phyloP scores from a whole-genome alignment of 2,797 vertebrate species.

The Halcyon badia region DNA sequence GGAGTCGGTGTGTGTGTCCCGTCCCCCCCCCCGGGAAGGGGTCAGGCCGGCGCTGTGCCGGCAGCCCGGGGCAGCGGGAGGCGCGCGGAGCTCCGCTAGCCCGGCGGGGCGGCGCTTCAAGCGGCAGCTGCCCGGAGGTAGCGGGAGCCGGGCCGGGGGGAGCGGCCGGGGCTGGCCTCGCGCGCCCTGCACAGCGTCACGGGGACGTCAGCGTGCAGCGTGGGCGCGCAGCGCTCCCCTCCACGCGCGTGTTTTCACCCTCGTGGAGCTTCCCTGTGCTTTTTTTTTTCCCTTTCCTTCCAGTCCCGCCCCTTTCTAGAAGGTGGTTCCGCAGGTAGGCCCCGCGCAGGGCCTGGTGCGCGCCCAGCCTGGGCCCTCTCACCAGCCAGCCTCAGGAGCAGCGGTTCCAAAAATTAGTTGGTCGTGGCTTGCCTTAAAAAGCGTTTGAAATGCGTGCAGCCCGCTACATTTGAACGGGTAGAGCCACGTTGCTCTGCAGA shows the following conservation, averaged over 20 bases:
- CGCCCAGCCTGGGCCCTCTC: accelerated
- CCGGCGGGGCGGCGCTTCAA: accelerated
- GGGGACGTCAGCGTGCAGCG: accelerated
- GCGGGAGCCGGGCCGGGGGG: accelerated
- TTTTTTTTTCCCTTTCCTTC: accelerated
- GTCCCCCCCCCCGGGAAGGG: no score
- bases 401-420: no score
- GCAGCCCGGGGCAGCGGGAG: not conserved
- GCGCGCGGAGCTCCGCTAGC: not conserved
- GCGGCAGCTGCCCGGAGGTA: not conserved
- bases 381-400: accelerated
- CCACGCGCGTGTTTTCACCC: accelerated
- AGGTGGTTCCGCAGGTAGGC: accelerated
- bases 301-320: accelerated
- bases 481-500: not conserved
- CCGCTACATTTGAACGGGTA: not conserved
- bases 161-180: not conserved
- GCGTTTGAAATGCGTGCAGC: accelerated
- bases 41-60: no score
- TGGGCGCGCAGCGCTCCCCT: accelerated
- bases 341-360: accelerated
- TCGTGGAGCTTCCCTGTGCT: accelerated
- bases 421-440: not conserved
- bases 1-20: no score
- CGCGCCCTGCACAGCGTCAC: not conserved